Evolutionary conservation across 2,113 vertebrate species (phyloP), one percentile per base, ranked within the genome.

Genomic region (Notothenia coriiceps): DNA sequence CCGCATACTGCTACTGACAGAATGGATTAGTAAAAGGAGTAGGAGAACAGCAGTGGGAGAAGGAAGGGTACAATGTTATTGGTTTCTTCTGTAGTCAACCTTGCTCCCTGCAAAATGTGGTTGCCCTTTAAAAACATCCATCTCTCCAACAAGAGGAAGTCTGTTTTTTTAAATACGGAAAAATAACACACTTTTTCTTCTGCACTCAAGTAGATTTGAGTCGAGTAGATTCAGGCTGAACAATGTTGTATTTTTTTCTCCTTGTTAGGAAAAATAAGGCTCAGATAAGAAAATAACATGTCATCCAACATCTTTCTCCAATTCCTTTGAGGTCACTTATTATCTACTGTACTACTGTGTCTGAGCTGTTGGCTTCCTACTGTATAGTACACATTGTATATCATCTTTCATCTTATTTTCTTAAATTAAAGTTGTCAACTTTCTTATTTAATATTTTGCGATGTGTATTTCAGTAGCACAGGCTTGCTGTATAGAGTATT

Each of bases 1-100:
- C 4, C 20, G 29, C 14, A 51, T 5, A 25, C 44, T 59, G 73
- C 35, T 40, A 71, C 35, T 40, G 59, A 64, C 59, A 59, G 9
- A 52, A 59, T 46, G 12, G 47, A 64, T 75, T 22, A 44, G 4
- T 57, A 54, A 66, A 76, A 40, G 25, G 22, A 67, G n/a, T 35
- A 9, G 54, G 10, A 12, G 35, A 35, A 67, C 46, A 44, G 46
- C 61, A 80, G 33, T 17, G 52, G 29, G 12, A 73, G 33, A 13
- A 6, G 29, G 2, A 13, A 4, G 29, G 2, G 6, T 3, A 49
- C 18, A 64, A 13, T 3, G 18, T 13, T 15, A 20, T 79, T 11
- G 61, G 18, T 15, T 17, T 67, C 8, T 11, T 33, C 47, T 29
- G 4, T 11, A 7, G n/a, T 55, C 29, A 59, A 35, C 3, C n/a